These are phyloP conservation scores for Muscicapa comitata DNA, from an alignment of 2,797 vertebrate species.

Conservation along the genomic window DNA sequence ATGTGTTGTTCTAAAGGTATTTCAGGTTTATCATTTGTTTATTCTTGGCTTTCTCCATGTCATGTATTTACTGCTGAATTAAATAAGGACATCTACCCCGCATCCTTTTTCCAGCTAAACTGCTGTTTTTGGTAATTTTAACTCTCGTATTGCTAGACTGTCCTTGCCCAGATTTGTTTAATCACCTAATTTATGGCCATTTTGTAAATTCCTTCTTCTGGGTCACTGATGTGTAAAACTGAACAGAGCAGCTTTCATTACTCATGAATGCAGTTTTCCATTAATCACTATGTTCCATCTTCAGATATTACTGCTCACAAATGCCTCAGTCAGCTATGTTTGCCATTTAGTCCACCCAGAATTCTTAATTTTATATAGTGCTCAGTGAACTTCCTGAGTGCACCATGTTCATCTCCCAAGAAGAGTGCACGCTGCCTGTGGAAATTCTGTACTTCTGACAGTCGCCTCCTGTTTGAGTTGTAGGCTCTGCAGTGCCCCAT, in stretches of 20 bases:
- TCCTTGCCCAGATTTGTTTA: not conserved
- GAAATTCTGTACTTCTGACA: not conserved
- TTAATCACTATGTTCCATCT: not conserved
- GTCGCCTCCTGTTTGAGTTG: not conserved
- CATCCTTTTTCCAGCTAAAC: not conserved
- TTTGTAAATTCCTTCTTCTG: not conserved
- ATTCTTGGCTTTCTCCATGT: not conserved
- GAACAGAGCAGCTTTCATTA: not conserved
- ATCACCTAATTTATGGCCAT: not conserved
- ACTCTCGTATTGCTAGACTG: not conserved
- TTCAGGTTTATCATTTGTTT: not conserved
- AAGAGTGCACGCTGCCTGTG: accelerated
- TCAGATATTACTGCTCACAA: not conserved
- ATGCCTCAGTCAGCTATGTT: not conserved
- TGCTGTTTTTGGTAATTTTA: not conserved
- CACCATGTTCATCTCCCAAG: not conserved
- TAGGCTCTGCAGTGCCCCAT: not conserved
- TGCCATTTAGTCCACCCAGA: not conserved
- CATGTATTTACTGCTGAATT: not conserved
- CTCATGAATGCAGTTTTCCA: not conserved
- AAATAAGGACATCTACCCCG: not conserved
- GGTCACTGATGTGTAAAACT: not conserved
- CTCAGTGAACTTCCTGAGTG: not conserved
- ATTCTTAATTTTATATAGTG: not conserved
- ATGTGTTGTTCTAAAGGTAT: not conserved